phyloP scores from a whole-genome alignment of 1,140 invertebrate genomes.

The Drosophila triauraria region DNA sequence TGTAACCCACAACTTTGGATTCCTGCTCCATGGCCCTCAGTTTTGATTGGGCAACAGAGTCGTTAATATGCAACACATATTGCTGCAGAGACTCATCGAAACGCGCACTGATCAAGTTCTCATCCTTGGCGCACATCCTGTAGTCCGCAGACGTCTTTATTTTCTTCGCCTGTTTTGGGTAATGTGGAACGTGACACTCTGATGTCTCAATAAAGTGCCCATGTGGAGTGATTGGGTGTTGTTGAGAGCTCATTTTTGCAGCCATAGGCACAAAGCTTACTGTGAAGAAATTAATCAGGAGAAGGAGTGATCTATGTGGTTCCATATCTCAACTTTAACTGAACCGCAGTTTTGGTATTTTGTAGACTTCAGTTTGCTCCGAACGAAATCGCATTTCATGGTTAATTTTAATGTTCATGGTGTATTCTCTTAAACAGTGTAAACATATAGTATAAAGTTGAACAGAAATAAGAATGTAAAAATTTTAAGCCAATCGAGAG shows the following conservation, averaged over 20 bases:
- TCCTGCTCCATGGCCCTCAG: background rate
- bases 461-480: no score
- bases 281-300: background rate
- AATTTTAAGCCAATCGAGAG: no score
- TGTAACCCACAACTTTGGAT: background rate
- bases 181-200: constrained; percentile 7
- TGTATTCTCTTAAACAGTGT: no score
- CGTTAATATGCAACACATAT: constrained; percentile 13
- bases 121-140: no score
- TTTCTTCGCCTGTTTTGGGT: no score
- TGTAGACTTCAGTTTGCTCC: background rate
- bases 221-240: background rate
- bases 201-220: constrained; percentile 9
- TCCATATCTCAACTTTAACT: background rate
- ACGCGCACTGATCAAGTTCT: no score
- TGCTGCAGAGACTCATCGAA: constrained; percentile 1
- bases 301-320: background rate
- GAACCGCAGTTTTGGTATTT: background rate
- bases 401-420: background rate
- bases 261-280: background rate
- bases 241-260: background rate
- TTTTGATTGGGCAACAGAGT: background rate
- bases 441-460: no score
- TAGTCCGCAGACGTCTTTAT: background rate
- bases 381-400: background rate